Base-by-base conservation (phyloP, 2,797 vertebrate genomes). In the Babyrousa celebensis region DNA sequence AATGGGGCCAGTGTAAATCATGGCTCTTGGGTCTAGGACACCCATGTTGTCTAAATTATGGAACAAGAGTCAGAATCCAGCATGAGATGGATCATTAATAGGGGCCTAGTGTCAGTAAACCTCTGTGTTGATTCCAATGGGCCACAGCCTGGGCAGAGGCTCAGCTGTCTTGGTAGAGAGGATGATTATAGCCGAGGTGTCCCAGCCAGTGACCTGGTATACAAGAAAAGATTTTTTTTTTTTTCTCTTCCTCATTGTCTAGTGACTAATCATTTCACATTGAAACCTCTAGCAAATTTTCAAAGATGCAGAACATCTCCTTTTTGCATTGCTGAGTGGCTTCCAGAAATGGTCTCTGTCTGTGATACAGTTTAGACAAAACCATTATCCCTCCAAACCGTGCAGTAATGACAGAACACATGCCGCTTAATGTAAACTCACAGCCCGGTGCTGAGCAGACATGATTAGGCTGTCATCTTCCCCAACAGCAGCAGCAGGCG, bases 381-480 rank as follows among this genome's bases (percentile, higher is more conserved):
- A 80, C 91, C 70, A 94, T 98, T 98, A 98, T 97, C 97, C 63
- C 94, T 65, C 75, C 71, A 95, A 97, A 95, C 60, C 52, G 27
- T 84, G 79, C 93, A 85, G 83, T 98, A 98, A 98, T 96, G 96
- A 98, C 77, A 97, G 98, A 97, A 97, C 95, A 98, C 98, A 96
- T 82, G 92, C 98, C 70, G 93, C 65, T 94, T 95, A 97, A 98
- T 98, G 97, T 98, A 98, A 99, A 98, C 96, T 97, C 97, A 74
- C 94, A 97, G 94, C 96, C 85, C 71, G 85, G 77, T 96, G 96
- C 97, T 95, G 97, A 94, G 97, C 96, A 97, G 98, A 96, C 92
- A 89, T 96, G 96, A 98, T 98, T 98, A 98, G 95, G 75, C 95
- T 98, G 98, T 98, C 98, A 74, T 97, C 96, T 98, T 90, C 92